phyloP scores from a whole-genome alignment of 2,113 vertebrate species.

The Rhegmatorhina hoffmannsi region DNA sequence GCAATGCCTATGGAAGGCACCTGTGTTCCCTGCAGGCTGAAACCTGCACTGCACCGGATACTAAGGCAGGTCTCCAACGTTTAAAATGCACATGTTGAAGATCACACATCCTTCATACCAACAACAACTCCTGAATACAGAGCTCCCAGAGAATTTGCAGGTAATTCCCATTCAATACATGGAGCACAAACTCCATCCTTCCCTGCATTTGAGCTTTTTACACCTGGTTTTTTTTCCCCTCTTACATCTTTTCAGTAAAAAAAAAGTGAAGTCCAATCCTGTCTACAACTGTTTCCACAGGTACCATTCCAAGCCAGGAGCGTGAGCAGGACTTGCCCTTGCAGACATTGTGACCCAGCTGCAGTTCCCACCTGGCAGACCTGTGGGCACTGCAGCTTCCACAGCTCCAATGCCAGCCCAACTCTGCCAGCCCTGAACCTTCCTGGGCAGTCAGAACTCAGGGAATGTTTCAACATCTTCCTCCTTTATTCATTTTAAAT shows the following conservation, averaged over 20 bases:
- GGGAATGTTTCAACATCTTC: background rate
- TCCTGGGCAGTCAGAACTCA: background rate
- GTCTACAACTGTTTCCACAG: background rate
- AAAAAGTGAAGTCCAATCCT: background rate
- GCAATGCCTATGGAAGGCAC: background rate
- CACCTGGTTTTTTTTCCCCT: background rate
- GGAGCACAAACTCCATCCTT: background rate
- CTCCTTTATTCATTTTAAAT: background rate
- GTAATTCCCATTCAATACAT: background rate
- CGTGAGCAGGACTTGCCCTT: background rate
- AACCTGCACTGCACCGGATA: background rate
- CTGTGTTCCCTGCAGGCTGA: background rate
- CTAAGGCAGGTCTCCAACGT: background rate
- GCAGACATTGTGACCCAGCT: background rate
- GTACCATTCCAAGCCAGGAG: background rate
- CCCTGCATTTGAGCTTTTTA: background rate
- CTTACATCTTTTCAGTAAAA: background rate
- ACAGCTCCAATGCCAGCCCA: background rate
- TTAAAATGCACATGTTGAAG: background rate
- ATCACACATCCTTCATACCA: background rate
- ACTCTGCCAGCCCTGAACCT: background rate
- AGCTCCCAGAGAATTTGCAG: background rate
- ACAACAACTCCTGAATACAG: background rate
- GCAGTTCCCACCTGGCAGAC: fast-evolving
- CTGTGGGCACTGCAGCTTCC: background rate